Evolutionary conservation across 1,140 invertebrate species (phyloP), one percentile per base, ranked within the genome.

Genomic region (Augochlora pura): DNA sequence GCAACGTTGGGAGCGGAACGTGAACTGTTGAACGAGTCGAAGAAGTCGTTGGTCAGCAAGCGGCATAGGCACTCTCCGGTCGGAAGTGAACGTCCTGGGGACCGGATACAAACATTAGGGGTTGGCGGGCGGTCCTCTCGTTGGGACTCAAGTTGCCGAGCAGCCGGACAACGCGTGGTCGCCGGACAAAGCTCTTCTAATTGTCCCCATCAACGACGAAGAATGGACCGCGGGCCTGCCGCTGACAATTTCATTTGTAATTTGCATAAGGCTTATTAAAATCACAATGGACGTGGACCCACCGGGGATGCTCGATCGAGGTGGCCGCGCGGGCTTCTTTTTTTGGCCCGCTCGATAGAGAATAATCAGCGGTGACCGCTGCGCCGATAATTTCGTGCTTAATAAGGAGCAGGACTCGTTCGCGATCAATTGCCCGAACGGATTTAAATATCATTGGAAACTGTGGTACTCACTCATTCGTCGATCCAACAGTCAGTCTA

Each of bases 231-330:
- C 82, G 81, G 84, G 82, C 82, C 87, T 90, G 88, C 87, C 81
- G 80, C 88, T 90, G 88, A 90, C 89, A 90, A 89, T 90, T 89
- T 88, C 88, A 90, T 89, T 90, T 89, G 87, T 89, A 89, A 89
- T 90, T 90, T 89, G 83, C 89, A 90, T 90, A 89, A 88, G 83
- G 82, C 84, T 88, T 83, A 87, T 89, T 89, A 87, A 89, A 88
- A 89, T 88, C 73, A 87, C 86, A 85, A 89, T 90, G 81, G 83
- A 77, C 76, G 67, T 62, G 70, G 67, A 85, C 67, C 64, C 82
- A 49, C 74, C 49, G 27, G 78, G 77, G 77, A 79, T 60, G 77
- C 70, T 73, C 77, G 77, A 79, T 79, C 77, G 77, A 57, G 77
- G 60, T 73, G 70, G 25, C 59, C 77, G 63, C 62, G 18, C 57